Percentiles rank a stretch among this genome's conserved stretches.
These are phyloP conservation scores for Silurus lanzhouensis DNA, from an alignment of 2,797 vertebrate genomes.

Conservation along the genomic window DNA sequence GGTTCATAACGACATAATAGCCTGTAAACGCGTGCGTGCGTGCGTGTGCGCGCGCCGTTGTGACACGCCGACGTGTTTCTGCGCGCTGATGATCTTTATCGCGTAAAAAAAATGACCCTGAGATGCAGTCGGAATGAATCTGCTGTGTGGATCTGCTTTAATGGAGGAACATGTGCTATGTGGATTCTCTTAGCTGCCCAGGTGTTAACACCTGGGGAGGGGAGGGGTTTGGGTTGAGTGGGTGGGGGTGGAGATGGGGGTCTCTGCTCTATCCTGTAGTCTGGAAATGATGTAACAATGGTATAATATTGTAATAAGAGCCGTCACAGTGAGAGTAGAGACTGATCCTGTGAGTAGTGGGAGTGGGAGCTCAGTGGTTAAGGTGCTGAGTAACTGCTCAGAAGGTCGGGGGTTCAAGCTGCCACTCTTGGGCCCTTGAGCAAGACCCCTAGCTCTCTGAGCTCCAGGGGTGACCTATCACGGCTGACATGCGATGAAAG, in stretches of 20 bases:
- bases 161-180: slow-evolving; percentile 4
- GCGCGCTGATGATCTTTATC: neutral
- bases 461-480: no score
- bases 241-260: neutral
- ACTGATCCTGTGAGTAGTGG: neutral
- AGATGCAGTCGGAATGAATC: neutral
- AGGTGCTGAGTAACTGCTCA: no score
- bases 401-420: no score
- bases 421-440: no score
- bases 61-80: neutral
- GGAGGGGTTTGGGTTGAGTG: neutral
- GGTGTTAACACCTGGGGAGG: neutral
- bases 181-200: slow-evolving; percentile 7
- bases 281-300: neutral
- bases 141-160: neutral
- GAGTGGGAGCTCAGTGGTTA: neutral
- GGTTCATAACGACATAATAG: no score
- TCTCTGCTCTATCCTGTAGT: no score
- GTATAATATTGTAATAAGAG: neutral
- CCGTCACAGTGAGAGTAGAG: neutral
- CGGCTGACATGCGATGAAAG: no score
- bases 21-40: neutral
- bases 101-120: neutral
- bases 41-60: neutral
- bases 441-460: no score